Base-by-base conservation (phyloP, 2,888 invertebrate genomes). In the Seira ritae region DNA sequence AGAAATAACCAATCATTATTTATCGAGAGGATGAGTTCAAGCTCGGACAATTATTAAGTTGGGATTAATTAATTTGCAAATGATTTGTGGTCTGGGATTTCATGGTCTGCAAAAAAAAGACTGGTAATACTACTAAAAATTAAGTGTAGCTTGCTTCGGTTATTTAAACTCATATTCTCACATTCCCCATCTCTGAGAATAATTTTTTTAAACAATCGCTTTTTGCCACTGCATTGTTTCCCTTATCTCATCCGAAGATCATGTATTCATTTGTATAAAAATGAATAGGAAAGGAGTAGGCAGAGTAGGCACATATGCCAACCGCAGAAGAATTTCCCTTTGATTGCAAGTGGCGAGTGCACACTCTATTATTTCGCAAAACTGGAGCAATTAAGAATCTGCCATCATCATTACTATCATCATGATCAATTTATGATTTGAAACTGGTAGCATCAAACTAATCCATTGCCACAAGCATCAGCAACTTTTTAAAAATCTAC, bases 301-400 rank as follows among this genome's bases (percentile, higher is more conserved):
- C 42, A 42, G 12, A 62, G 62, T 62, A 62, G 2, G 62, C 62
- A 50, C 50, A 62, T 62, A 62, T 62, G 62, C 62, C 62, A 62
- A 62, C 62, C 62, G 62, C 62, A 62, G 55, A 62, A 50, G 50
- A 62, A 19, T 82, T 82, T 76, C 50, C 19, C 68, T 68, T 76
- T 76, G 24, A 70, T 70, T 70, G 42, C 20, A 42, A 62, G 62
- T 62, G 62, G 62, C 46, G 46, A 46, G 65, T 73, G 71, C 60
- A 65, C 42, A 78, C 62, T 55, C 69, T 79, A 78, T 84, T 75
- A 84, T 78, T 84, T 84, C 42, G 83, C 83, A 71, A 84, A 79
- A 84, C 83, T 84, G 79, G 83, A 84, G 83, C 83, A 84, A 84
- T 84, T 84, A 84, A 84, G 78, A 84, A 75, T 84, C 83, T 84